Evolutionary conservation across 92 coral and sea anemone genomes (phyloP), one percentile per base, ranked within the genome.

Genomic region (Epizoanthus stellaris): DNA sequence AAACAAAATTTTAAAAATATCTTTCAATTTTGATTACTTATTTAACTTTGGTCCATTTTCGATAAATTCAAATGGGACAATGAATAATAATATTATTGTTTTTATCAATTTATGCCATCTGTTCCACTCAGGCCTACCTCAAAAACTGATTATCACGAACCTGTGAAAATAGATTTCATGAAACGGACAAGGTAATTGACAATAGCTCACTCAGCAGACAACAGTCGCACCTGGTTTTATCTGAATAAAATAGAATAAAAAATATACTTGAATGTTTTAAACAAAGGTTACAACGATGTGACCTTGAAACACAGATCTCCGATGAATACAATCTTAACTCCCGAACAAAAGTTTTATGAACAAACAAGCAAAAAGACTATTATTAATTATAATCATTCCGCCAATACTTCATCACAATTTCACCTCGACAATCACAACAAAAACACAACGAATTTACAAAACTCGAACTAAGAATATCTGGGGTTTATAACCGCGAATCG

Each of bases 141-240:
- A 25, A 68, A 38, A 68, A 0, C 47, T 4, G 73, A 15, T 68
- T 36, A 25, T 10, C 21, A 15, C 15, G 73, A 38, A 3, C 38
- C 70, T 65, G 54, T 47, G 70, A 65, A 64, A 25, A 65, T 65
- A 65, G 38, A 3, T 23, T 66, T 66, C 42, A 16, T 30, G n/a
- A 66, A 66, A 66, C 5, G 17, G 70, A 66, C 70, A 66, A 66
- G 42, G 21, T 43, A 68, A 21, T 25, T 67, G 45, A 13, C 92
- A 77, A 90, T 88, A 8, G 12, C 56, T 49, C 56, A 47, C 54
- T 49, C 56, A 52, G 12, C 56, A 45, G 49, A 45, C 49, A 5
- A 45, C 49, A 52, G 56, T 52, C 11, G 56, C 3, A 1, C 12
- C 56, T 2, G 3, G 8, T 16, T 17, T 1, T 16, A 38, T 39